These are phyloP conservation scores for Dusona sp. DNA, from an alignment of 2,888 invertebrate genomes.

Conservation along the genomic window DNA sequence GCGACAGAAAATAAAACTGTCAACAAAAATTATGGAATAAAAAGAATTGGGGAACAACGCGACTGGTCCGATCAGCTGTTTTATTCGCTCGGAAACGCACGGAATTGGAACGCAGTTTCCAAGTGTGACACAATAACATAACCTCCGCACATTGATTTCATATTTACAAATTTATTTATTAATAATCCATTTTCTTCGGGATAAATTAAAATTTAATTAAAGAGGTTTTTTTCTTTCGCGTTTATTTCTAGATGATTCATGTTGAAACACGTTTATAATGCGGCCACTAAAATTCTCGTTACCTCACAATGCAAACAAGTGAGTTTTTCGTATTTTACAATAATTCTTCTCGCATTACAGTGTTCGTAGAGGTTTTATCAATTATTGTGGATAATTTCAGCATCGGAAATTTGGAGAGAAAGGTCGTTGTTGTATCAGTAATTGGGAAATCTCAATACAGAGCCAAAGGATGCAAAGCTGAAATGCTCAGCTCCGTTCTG, in stretches of 20 bases:
- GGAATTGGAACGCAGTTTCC: constrained; percentile 19
- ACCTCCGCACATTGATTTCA: constrained; percentile 20
- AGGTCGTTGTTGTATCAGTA: constrained; percentile 89
- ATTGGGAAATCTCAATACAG: constrained; percentile 90
- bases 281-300: constrained; percentile 81
- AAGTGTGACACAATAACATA: constrained; percentile 60
- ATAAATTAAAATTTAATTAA: background rate
- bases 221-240: background rate
- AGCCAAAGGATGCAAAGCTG: constrained; percentile 88
- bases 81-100: background rate
- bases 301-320: constrained; percentile 77
- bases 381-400: constrained; percentile 70
- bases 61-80: constrained; percentile 50
- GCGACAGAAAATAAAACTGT: constrained; percentile 21
- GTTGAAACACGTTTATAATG: constrained; percentile 72
- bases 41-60: constrained; percentile 7
- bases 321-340: constrained; percentile 41
- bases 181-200: background rate
- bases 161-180: background rate
- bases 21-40: background rate
- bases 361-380: background rate
- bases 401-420: constrained; percentile 80
- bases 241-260: constrained; percentile 20
- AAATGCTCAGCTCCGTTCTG: constrained; percentile 83
- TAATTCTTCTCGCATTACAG: background rate